phyloP scores from a whole-genome alignment of 2,888 invertebrate species.

The Metacarcinus magister region DNA sequence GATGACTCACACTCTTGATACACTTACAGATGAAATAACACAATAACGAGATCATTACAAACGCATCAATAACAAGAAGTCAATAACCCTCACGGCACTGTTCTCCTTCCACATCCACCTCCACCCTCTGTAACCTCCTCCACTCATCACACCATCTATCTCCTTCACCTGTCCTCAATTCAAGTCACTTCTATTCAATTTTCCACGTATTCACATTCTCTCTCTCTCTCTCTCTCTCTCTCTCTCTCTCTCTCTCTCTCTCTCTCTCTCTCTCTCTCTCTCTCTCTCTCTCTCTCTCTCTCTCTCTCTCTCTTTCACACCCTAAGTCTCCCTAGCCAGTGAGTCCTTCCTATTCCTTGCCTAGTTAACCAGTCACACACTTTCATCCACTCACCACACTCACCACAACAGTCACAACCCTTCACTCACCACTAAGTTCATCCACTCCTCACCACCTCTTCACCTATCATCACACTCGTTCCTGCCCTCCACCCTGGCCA shows the following conservation, averaged over 20 bases:
- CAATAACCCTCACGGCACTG: not conserved
- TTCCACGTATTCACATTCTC: not conserved
- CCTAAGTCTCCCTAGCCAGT: not conserved
- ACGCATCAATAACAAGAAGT: not conserved
- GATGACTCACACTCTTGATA: not conserved
- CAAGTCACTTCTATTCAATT: not conserved
- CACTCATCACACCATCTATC: not conserved
- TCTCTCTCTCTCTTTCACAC: not conserved
- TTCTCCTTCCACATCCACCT: not conserved
- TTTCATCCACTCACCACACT: not conserved
- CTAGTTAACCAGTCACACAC: not conserved
- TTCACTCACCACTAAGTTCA: not conserved
- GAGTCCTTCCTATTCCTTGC: not conserved
- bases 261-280: not conserved
- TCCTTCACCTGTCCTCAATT: no score
- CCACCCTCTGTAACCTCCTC: not conserved
- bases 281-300: not conserved
- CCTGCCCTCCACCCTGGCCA: not conserved
- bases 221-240: no score
- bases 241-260: no score
- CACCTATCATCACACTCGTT: not conserved
- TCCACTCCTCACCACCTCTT: not conserved
- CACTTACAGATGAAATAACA: not conserved
- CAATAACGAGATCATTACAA: not conserved
- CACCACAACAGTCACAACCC: not conserved